Percentiles rank a stretch among this genome's conserved stretches.
Evolutionary conservation across 2,797 vertebrate species (phyloP).

Genomic region (Glossophaga mutica): DNA sequence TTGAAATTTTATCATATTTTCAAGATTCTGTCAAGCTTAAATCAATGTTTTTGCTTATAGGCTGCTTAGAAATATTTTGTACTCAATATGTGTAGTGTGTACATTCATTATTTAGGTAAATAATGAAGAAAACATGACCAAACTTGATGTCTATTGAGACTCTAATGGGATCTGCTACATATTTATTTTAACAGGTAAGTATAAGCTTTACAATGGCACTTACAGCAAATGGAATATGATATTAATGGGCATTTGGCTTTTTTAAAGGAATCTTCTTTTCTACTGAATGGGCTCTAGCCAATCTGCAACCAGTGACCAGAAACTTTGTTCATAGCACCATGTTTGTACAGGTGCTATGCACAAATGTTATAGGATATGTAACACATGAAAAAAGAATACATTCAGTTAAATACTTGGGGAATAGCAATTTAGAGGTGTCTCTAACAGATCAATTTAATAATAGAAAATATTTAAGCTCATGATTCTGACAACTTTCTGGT

Average conservation of each 20-base stretch:
- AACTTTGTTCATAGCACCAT: background rate
- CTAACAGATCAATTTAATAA: background rate
- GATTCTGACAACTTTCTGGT: background rate
- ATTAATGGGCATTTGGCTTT: background rate
- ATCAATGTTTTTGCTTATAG: background rate
- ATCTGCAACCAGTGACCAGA: background rate
- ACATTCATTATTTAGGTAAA: background rate
- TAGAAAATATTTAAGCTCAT: background rate
- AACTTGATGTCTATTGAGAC: background rate
- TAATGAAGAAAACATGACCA: background rate
- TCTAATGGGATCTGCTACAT: background rate
- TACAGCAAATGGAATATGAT: background rate
- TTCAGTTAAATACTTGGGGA: background rate
- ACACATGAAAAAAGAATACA: background rate
- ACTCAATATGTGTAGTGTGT: background rate
- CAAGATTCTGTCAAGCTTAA: background rate
- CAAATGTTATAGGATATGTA: background rate
- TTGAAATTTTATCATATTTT: background rate
- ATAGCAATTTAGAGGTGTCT: background rate
- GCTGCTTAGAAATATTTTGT: background rate
- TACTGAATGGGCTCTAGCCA: background rate
- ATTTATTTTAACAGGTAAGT: background rate
- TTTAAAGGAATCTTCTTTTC: background rate
- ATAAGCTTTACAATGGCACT: background rate
- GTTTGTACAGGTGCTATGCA: background rate